Evolutionary conservation across 2,888 invertebrate genomes (phyloP).

Genomic region (Ophioninae sp.): DNA sequence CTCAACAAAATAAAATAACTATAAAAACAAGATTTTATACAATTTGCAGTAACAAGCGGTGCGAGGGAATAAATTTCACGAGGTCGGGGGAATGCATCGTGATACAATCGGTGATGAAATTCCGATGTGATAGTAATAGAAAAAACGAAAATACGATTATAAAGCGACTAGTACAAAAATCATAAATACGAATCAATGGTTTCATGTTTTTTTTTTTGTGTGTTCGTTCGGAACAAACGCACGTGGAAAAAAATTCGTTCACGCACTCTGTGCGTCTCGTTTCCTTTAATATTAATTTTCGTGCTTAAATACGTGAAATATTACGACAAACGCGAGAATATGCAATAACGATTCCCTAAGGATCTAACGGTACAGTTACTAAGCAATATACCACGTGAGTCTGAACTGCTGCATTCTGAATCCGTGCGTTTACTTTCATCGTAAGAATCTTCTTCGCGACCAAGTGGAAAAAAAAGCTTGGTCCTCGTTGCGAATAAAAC

Average conservation of each 20-base stretch:
- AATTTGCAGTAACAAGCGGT: conserved; percentile 25
- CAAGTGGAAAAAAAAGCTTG: conserved; percentile 1
- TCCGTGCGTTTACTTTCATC: conserved; percentile 51
- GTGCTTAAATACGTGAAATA: conserved; percentile 19
- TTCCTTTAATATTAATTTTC: conserved; percentile 7
- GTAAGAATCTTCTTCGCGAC: background rate
- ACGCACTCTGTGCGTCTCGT: background rate
- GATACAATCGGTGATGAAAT: background rate
- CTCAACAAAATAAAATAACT: conserved; percentile 12
- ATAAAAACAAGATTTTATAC: conserved; percentile 12
- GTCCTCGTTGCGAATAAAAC: background rate
- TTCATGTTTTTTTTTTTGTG: conserved; percentile 11
- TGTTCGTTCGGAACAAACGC: conserved; percentile 1
- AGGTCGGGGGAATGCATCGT: background rate
- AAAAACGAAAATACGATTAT: conserved; percentile 32
- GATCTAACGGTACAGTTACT: conserved; percentile 65
- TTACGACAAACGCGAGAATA: conserved; percentile 22
- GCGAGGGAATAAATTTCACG: conserved; percentile 18
- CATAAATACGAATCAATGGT: conserved; percentile 36
- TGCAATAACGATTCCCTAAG: conserved; percentile 40
- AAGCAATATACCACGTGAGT: conserved; percentile 64
- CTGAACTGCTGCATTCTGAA: conserved; percentile 67
- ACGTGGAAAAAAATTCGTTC: conserved; percentile 8
- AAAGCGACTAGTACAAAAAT: conserved; percentile 55
- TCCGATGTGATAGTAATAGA: background rate